phyloP scores from a whole-genome alignment of 1,140 invertebrate species.

The Eupristina koningsbergeri region DNA sequence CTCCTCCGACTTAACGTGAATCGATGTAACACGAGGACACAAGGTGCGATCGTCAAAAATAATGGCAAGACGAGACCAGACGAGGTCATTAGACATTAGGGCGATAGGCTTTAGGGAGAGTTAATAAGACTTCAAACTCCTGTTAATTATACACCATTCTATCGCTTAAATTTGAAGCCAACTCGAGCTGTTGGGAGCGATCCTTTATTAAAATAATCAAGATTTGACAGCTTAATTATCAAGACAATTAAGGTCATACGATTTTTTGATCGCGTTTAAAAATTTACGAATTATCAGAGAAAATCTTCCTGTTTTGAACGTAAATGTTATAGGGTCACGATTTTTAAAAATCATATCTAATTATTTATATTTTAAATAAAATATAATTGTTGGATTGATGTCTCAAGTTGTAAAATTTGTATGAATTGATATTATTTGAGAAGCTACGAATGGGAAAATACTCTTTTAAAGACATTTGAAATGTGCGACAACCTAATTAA shows the following conservation, averaged over 20 bases:
- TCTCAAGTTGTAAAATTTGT: background rate
- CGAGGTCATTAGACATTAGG: too few relatives aligned
- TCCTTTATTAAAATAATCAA: background rate
- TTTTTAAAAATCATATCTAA: background rate
- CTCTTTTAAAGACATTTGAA: constrained; percentile 2
- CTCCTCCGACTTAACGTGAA: background rate
- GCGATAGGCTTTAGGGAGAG: background rate
- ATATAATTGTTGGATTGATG: background rate
- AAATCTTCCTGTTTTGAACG: background rate
- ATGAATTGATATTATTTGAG: background rate
- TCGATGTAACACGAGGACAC: background rate
- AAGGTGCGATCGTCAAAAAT: background rate
- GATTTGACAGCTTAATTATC: background rate
- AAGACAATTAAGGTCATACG: background rate
- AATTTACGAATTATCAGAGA: background rate
- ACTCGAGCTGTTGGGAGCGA: background rate
- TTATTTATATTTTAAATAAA: background rate
- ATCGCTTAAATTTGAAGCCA: background rate
- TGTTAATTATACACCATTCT: background rate
- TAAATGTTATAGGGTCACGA: background rate
- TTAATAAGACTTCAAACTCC: background rate
- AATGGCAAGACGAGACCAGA: background rate
- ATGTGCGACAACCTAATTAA: background rate
- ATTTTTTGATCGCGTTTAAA: background rate
- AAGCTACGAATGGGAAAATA: background rate